A percentile compares a stretch with the other conserved stretches of the same genome.
Conservation (phyloP, 2,888 invertebrate species). For the Drosophila pegasa region DNA sequence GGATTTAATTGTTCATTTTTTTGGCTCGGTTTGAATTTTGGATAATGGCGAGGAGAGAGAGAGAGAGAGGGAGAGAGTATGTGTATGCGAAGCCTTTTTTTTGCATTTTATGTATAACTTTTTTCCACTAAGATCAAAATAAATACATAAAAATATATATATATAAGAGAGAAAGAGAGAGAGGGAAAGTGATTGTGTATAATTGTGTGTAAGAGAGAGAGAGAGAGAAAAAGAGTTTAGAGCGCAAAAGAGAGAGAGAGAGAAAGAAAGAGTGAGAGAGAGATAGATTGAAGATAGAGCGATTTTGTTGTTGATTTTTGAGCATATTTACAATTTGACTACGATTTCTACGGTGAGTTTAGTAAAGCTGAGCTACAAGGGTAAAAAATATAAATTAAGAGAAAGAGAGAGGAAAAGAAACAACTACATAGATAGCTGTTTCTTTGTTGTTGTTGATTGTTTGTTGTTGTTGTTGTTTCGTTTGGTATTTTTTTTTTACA, state of each 20-base stretch:
- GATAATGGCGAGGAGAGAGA: slow-evolving; percentile 54
- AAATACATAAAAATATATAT: slow-evolving; percentile 62
- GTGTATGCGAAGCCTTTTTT: slow-evolving; percentile 81
- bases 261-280: slow-evolving; percentile 20
- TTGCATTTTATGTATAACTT: slow-evolving; percentile 70
- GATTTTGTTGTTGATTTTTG: slow-evolving; percentile 54
- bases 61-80: slow-evolving; percentile 57
- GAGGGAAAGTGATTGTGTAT: slow-evolving; percentile 20
- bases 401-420: slow-evolving; percentile 20
- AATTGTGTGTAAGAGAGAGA: slow-evolving; percentile 24
- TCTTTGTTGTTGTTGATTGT: slow-evolving; percentile 32
- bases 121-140: slow-evolving; percentile 70
- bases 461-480: slow-evolving; percentile 54
- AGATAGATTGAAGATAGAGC: slow-evolving; percentile 39
- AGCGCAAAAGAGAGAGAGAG: slow-evolving; percentile 12
- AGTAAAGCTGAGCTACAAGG: slow-evolving; percentile 79
- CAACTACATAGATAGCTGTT: slow-evolving; percentile 24
- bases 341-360: slow-evolving; percentile 76
- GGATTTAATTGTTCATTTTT: neutral
- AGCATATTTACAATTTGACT: slow-evolving; percentile 80
- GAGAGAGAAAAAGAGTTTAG: slow-evolving; percentile 24
- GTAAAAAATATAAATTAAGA: slow-evolving; percentile 36
- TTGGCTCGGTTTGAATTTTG: slow-evolving; percentile 17
- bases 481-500: slow-evolving; percentile 25
- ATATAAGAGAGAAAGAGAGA: slow-evolving; percentile 43